Base-by-base conservation (phyloP, 2,797 vertebrate genomes). In the Myioborus miniatus region DNA sequence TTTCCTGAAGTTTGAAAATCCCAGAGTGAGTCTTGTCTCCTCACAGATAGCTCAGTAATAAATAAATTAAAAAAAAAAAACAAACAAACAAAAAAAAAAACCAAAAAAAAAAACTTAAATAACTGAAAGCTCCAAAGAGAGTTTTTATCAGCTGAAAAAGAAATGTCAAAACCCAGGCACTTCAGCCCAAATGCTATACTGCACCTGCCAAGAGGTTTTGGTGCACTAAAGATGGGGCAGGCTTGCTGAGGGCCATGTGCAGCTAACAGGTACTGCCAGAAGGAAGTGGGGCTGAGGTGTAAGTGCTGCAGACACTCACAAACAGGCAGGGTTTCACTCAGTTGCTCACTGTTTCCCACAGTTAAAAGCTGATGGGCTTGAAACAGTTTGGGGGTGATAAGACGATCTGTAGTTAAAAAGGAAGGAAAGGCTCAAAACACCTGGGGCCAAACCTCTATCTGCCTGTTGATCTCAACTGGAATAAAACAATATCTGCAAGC, bases 351-450 rank as follows among this genome's bases (percentile, higher is more conserved):
- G 56, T 93, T 96, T 96, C 95, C 74, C 96, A 97, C 93, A 91
- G 58, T 71, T 77, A 71, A 89, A 91, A 93, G 91, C 52, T 87
- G 91, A 91, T 26, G 15, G 76, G 64, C 82, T 86, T 87, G 72
- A 93, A 95, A 64, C 83, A 77, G 81, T 91, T 92, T 89, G 60
- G 63, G 77, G 86, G 71, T 18, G 70, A 93, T 90, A 95, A 92
- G 62, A 55, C 1, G 34, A 95, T 41, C 36, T 52, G 36, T 55
- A 92, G 41, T 70, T 84, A 32, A 90, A 96, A 93, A 93, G 94
- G 95, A 97, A 96, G 89, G 78, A 95, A 96, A 94, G 77, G 67
- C 83, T 94, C 18, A 29, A 91, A 95, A 91, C 87, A 96, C 92
- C 95, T 95, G 96, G 87, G 94, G 91, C 84, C 58, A 96, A 90